These are phyloP conservation scores for Hypomecis punctinalis DNA, from an alignment of 2,888 invertebrate genomes.

Conservation along the genomic window DNA sequence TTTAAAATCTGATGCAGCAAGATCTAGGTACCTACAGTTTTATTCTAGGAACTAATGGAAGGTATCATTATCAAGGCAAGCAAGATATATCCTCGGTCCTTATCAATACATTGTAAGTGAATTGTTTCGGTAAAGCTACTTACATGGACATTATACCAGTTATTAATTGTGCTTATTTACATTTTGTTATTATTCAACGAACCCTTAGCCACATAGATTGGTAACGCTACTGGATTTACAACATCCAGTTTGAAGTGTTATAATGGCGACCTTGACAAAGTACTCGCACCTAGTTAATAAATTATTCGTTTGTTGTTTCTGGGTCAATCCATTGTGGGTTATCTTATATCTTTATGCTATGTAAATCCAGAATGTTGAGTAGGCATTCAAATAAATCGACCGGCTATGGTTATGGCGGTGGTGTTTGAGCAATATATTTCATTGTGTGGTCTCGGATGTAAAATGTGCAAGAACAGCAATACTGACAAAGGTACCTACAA, in stretches of 20 bases:
- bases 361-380: slow-evolving; percentile 12
- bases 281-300: slow-evolving; percentile 5
- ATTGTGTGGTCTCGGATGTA: neutral
- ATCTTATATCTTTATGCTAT: slow-evolving; percentile 11
- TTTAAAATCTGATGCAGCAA: too few species aligned
- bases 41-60: too few species aligned
- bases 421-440: slow-evolving; percentile 1
- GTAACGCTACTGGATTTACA: slow-evolving; percentile 33
- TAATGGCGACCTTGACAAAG: slow-evolving; percentile 19
- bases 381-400: neutral
- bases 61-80: too few species aligned
- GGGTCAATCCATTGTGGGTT: slow-evolving; percentile 4
- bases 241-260: slow-evolving; percentile 41
- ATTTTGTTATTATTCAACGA: slow-evolving; percentile 14
- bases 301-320: slow-evolving; percentile 5
- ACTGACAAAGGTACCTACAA: neutral
- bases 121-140: slow-evolving; percentile 36
- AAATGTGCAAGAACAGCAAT: neutral
- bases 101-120: neutral
- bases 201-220: slow-evolving; percentile 35
- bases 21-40: too few species aligned
- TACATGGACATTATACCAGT: slow-evolving; percentile 51
- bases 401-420: neutral
- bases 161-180: slow-evolving; percentile 10
- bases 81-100: too few species aligned